phyloP scores from a whole-genome alignment of 2,113 vertebrate genomes.

The Plectropomus leopardus region DNA sequence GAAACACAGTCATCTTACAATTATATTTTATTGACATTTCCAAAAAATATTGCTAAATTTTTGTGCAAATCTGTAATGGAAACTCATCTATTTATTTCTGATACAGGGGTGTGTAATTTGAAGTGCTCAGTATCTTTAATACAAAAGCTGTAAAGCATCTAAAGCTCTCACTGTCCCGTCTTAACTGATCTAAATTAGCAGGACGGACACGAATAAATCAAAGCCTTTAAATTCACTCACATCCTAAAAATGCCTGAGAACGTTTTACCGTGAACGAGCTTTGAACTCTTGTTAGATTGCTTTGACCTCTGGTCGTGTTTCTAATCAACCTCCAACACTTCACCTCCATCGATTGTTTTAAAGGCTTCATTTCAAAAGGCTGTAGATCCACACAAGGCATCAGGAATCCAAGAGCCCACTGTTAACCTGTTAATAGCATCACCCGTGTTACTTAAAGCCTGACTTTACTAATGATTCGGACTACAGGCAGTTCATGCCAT shows the following conservation, averaged over 20 bases:
- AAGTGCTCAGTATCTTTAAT: neutral
- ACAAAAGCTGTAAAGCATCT: neutral
- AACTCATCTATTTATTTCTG: no score
- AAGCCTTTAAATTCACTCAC: conserved; percentile 15
- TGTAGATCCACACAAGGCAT: conserved; percentile 16
- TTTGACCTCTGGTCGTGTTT: conserved; percentile 61
- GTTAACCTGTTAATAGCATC: conserved; percentile 1
- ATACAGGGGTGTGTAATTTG: no score
- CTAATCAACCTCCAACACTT: conserved; percentile 58
- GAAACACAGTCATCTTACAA: no score
- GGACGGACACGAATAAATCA: conserved; percentile 14
- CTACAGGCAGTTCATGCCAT: conserved; percentile 3
- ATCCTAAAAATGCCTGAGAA: conserved; percentile 23
- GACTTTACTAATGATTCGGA: conserved; percentile 8
- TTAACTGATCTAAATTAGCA: neutral
- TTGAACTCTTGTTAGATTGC: conserved; percentile 27
- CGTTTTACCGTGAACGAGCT: neutral
- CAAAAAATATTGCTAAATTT: no score
- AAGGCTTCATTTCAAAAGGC: conserved; percentile 44
- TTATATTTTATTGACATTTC: no score
- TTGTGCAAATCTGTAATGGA: no score
- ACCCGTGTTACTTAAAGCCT: neutral
- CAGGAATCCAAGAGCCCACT: conserved; percentile 11
- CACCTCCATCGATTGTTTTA: conserved; percentile 26
- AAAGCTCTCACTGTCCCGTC: neutral